Conservation (phyloP, 1,140 invertebrate species). For the Saccostrea cuccullata region DNA sequence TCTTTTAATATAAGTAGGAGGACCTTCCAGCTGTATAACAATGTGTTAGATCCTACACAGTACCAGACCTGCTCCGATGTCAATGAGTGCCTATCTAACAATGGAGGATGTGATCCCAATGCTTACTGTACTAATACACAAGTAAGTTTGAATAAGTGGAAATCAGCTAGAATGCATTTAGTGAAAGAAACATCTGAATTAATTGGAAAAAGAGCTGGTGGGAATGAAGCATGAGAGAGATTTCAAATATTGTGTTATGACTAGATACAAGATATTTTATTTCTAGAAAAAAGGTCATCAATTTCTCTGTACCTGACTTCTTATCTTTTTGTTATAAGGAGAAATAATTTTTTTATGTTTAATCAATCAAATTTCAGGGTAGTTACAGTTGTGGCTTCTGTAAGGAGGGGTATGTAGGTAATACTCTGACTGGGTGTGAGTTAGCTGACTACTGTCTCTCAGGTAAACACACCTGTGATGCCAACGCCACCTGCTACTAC, state of each 20-base stretch:
- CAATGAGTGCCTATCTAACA: constrained; percentile 62
- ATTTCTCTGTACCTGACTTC: no score
- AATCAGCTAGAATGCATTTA: neutral
- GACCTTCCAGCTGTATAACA: constrained; percentile 57
- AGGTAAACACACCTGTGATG: constrained; percentile 62
- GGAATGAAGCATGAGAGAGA: neutral
- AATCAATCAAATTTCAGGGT: constrained; percentile 60
- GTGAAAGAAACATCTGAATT: neutral
- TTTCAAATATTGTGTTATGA: neutral
- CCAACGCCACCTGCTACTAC: constrained; percentile 63
- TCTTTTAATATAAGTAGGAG: constrained; percentile 54
- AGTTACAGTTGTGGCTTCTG: constrained; percentile 68
- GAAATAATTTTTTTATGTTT: no score
- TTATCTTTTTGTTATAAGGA: no score
- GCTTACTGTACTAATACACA: constrained; percentile 62
- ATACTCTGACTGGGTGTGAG: constrained; percentile 58
- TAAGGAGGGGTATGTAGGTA: constrained; percentile 65
- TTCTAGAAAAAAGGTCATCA: no score
- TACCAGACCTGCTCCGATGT: constrained; percentile 62
- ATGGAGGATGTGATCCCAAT: constrained; percentile 67
- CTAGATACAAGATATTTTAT: no score
- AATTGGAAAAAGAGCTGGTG: neutral
- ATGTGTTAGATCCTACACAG: constrained; percentile 43
- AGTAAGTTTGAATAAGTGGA: constrained; percentile 46
- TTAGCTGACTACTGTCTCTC: constrained; percentile 68